Percentiles rank a stretch among this genome's conserved stretches.
phyloP scores from a whole-genome alignment of 2,113 vertebrate species.

The Rousettus leschenaultii region DNA sequence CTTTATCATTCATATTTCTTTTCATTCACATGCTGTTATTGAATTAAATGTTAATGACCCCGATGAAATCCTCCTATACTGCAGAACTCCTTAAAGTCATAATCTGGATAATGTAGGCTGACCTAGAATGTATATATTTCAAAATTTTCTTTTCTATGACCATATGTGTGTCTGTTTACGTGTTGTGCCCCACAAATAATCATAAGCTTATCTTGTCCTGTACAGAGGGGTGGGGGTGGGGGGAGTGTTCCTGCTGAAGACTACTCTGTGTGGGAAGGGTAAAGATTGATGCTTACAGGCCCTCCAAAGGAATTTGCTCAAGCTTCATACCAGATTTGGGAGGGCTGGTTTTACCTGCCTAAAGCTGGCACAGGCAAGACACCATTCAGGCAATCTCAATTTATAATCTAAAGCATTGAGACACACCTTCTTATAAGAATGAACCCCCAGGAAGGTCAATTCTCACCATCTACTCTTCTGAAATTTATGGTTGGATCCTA shows the following conservation, averaged over 20 bases:
- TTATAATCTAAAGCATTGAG: not conserved
- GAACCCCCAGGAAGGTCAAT: not conserved
- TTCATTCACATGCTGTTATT: not conserved
- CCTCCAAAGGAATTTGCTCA: not conserved
- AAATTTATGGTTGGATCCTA: not conserved
- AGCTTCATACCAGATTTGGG: conserved; percentile 17
- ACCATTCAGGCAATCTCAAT: not conserved
- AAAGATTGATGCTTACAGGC: not conserved
- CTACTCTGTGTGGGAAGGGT: conserved; percentile 9
- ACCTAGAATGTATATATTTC: not conserved
- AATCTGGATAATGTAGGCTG: not conserved
- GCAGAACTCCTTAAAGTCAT: not conserved
- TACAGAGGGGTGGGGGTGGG: not conserved
- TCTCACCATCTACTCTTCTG: not conserved
- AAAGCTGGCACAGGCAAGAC: not conserved
- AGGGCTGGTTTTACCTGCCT: conserved; percentile 31
- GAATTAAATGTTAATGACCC: not conserved
- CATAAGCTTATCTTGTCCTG: not conserved
- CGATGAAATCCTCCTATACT: not conserved
- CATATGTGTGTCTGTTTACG: not conserved
- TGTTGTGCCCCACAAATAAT: not conserved
- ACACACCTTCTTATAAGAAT: not conserved
- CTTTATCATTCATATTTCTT: not conserved
- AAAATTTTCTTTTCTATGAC: not conserved
- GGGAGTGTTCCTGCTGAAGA: not conserved